A percentile compares a stretch with the other conserved stretches of the same genome.
These are phyloP conservation scores for Macrobrachium nipponense DNA, from an alignment of 1,140 invertebrate genomes.

Conservation along the genomic window DNA sequence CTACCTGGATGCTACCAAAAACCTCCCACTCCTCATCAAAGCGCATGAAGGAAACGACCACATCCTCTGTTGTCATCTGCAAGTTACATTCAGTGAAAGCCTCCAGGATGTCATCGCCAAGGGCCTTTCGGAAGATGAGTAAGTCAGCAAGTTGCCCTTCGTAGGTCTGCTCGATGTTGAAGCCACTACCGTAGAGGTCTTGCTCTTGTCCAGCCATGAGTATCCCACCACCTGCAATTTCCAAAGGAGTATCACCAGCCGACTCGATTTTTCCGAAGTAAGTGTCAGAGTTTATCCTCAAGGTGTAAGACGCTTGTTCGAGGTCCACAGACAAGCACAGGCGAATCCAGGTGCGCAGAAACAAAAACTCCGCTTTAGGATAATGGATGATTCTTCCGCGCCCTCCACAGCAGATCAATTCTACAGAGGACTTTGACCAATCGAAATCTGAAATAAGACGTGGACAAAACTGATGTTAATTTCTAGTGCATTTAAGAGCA, in stretches of 20 bases:
- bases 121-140: conserved; percentile 18
- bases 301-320: conserved; percentile 4
- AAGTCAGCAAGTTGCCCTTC: conserved; percentile 54
- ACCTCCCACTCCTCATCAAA: conserved; percentile 37
- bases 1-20: conserved; percentile 19
- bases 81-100: conserved; percentile 39
- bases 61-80: background rate
- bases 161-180: conserved; percentile 52
- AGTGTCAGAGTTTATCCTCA: conserved; percentile 21
- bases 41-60: conserved; percentile 35
- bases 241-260: background rate
- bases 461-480: background rate
- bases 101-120: conserved; percentile 26
- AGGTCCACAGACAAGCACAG: conserved; percentile 54
- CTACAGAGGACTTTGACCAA: conserved; percentile 6
- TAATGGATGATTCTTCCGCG: conserved; percentile 34
- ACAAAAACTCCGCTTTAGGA: background rate
- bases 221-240: conserved; percentile 46
- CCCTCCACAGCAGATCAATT: conserved; percentile 56
- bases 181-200: conserved; percentile 43
- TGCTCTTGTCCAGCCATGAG: conserved; percentile 61
- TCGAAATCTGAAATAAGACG: conserved; percentile 34
- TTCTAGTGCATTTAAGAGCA: background rate
- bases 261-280: conserved; percentile 28
- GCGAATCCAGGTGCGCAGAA: conserved; percentile 45